Evolutionary conservation across 2,888 invertebrate genomes (phyloP).

Genomic region (Xylophagus ater): DNA sequence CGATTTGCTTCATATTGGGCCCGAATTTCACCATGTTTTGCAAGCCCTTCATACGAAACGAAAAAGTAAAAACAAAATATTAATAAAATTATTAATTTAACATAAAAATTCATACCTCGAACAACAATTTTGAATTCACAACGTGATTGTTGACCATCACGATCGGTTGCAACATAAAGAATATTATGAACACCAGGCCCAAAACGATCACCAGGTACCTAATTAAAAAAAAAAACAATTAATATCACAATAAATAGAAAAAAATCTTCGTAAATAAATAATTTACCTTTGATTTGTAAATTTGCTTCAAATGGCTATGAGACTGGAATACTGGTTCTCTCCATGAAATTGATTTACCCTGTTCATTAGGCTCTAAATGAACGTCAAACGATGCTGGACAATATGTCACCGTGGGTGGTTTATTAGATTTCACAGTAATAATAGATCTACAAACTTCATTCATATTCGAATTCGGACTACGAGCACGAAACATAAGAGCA

Average conservation of each 20-base stretch:
- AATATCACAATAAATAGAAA: slow-evolving; percentile 11
- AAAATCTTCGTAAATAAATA: neutral
- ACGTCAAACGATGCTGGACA: slow-evolving; percentile 54
- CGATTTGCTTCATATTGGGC: slow-evolving; percentile 13
- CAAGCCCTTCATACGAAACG: slow-evolving; percentile 7
- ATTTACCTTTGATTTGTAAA: slow-evolving; percentile 50
- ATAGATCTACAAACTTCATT: slow-evolving; percentile 48
- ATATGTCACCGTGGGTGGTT: slow-evolving; percentile 44
- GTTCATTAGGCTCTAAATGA: slow-evolving; percentile 43
- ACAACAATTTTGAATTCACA: slow-evolving; percentile 54
- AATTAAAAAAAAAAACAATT: slow-evolving; percentile 12
- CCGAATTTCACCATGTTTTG: slow-evolving; percentile 6
- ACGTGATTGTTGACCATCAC: slow-evolving; percentile 48
- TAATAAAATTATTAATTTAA: too few relatives aligned
- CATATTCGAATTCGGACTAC: slow-evolving; percentile 44
- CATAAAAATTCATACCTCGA: too few relatives aligned
- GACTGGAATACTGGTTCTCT: slow-evolving; percentile 52
- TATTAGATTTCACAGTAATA: slow-evolving; percentile 48
- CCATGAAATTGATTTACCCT: slow-evolving; percentile 48
- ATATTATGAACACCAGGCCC: slow-evolving; percentile 49
- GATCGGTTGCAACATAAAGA: slow-evolving; percentile 52
- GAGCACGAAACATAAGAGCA: slow-evolving; percentile 47
- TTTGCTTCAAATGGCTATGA: slow-evolving; percentile 44
- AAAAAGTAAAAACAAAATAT: neutral
- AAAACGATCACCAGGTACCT: slow-evolving; percentile 52